Evolutionary conservation across 2,113 vertebrate genomes (phyloP), one percentile per base, ranked within the genome.

Genomic region (Rhinichthys klamathensis): DNA sequence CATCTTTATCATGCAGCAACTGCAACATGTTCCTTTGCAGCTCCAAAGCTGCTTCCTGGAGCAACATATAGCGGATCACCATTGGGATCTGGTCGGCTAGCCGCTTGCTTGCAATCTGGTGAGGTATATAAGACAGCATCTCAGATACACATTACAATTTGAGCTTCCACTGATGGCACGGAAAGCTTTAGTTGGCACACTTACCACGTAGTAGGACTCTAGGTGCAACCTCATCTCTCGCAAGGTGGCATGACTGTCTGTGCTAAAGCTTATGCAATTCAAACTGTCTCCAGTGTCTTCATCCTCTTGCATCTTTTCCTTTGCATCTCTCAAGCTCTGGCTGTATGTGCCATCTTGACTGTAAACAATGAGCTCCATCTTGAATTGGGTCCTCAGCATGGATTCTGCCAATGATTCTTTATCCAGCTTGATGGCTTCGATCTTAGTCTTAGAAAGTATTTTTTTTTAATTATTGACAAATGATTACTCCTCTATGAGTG

Each of bases 291-390:
- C 6, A 54, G 49, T 54, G 15, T 3, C n/a, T 0, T 0, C 0
- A 0, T 56, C 46, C 1, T 90, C 88, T 35, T 91, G 25, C 27
- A 1, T 41, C 25, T 88, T 91, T 0, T 82, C 27, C 30, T 82
- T 7, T 77, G 0, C 8, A n/a, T 9, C 1, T 9, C 86, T 9
- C 65, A 97, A 27, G 0, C 89, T 88, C 0, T 0, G 0, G 8
- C 80, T 82, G 87, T 98, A 97, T 2, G 90, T 83, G 1, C 88
- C 74, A 86, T 98, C 97, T 89, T 97, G 97, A 84, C 95, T 96
- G 91, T 96, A 97, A 11, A 97, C 88, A 0, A 96, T 92, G 85
- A 92, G 89, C 91, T 98, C 97, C 95, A 98, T 96, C 89, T 94
- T 94, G 89, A 98, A 97, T 91, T 98, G 96, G 1, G 89, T 92